Conservation (phyloP, 1,140 invertebrate species). For the Drosophila leontia region DNA sequence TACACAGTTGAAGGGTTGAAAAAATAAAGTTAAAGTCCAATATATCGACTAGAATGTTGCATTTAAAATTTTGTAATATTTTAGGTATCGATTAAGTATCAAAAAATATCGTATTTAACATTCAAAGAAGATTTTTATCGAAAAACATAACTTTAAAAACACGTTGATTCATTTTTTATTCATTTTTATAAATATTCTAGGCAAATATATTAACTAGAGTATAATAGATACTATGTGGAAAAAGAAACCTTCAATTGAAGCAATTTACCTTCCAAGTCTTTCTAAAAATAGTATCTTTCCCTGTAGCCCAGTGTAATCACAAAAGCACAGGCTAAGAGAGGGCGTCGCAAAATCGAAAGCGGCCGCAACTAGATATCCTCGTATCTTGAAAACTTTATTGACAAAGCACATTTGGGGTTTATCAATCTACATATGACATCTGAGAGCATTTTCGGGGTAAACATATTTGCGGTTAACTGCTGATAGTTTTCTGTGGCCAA, state of each 20-base stretch:
- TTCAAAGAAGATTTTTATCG: not conserved
- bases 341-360: not conserved
- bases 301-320: not conserved
- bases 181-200: too few relatives aligned
- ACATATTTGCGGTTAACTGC: constrained; percentile 70
- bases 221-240: too few relatives aligned
- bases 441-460: constrained; percentile 50
- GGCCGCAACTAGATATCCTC: constrained; percentile 22
- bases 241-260: too few relatives aligned
- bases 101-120: not conserved
- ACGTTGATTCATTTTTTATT: too few relatives aligned
- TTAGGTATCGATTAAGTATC: not conserved
- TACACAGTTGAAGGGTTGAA: too few relatives aligned
- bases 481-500: constrained; percentile 66
- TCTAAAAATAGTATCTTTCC: not conserved
- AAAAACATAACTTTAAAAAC: too few relatives aligned
- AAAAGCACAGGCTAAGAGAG: not conserved
- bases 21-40: not conserved
- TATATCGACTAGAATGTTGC: not conserved
- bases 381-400: constrained; percentile 42
- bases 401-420: constrained; percentile 38
- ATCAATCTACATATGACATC: constrained; percentile 51
- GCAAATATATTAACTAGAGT: too few relatives aligned
- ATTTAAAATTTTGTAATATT: not conserved
- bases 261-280: not conserved